phyloP scores from a whole-genome alignment of 2,797 vertebrate species.

The Pangasius krempfi region DNA sequence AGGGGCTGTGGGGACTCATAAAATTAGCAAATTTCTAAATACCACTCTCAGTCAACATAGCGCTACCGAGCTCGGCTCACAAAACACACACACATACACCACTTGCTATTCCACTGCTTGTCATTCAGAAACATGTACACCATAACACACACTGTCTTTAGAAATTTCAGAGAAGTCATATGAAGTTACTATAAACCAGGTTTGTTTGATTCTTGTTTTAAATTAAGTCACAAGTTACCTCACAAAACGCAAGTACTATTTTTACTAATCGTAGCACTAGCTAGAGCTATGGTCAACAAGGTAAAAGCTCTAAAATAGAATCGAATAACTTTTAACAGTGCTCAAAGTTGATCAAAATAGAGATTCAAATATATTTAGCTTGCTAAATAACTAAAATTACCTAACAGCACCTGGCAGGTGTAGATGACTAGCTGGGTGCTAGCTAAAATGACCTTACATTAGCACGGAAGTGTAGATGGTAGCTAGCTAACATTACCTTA shows the following conservation, averaged over 20 bases:
- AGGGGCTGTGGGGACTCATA: conserved; percentile 33
- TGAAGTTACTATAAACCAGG: neutral
- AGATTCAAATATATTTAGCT: neutral
- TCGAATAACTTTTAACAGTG: neutral
- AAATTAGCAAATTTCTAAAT: conserved; percentile 51
- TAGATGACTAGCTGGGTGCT: neutral
- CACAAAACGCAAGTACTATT: neutral
- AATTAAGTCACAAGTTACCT: neutral
- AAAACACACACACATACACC: conserved; percentile 3
- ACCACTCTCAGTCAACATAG: conserved; percentile 51
- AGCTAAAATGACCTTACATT: neutral
- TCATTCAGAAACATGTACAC: neutral
- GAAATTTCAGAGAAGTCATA: neutral
- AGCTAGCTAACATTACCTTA: neutral
- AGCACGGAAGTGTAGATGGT: neutral
- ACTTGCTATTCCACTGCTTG: neutral
- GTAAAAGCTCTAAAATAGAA: neutral
- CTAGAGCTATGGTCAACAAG: neutral
- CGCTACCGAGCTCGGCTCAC: neutral
- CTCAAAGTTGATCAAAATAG: neutral
- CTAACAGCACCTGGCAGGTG: neutral
- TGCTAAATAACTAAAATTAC: neutral
- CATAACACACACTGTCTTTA: neutral
- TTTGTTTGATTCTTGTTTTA: neutral
- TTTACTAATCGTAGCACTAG: neutral